A percentile compares a stretch with the other conserved stretches of the same genome.
Evolutionary conservation across 2,797 vertebrate species (phyloP).

Genomic region (Glyptemys insculpta): DNA sequence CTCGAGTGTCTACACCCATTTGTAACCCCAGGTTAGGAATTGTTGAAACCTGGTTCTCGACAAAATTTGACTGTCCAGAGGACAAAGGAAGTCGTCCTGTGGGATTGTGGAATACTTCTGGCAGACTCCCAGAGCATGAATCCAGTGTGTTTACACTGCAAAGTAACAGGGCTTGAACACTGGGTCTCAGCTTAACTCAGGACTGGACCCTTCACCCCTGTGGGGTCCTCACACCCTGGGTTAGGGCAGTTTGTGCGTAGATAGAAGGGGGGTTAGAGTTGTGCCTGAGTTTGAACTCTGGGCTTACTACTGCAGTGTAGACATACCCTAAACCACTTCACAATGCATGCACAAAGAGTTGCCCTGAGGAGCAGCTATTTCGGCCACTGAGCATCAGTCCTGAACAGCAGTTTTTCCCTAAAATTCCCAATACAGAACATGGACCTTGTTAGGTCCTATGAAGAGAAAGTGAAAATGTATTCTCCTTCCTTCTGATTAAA

Average conservation of each 20-base stretch:
- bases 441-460: constrained; percentile 11
- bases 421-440: background rate
- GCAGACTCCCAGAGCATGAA: background rate
- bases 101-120: background rate
- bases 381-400: fast-evolving
- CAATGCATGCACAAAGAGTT: fast-evolving
- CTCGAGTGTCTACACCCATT: background rate
- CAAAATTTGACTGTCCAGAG: background rate
- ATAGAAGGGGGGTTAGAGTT: background rate
- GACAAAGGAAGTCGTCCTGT: background rate
- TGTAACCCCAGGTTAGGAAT: no score
- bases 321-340: background rate
- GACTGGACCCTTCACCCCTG: background rate
- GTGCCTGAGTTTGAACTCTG: background rate
- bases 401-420: background rate
- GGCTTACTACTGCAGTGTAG: background rate
- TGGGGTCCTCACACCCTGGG: background rate
- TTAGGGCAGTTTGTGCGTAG: background rate
- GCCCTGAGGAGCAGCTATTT: background rate
- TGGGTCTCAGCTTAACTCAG: background rate
- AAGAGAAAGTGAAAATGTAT: background rate
- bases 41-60: no score
- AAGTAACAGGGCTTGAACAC: background rate
- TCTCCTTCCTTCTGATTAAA: background rate
- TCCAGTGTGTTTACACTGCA: background rate